Conservation (phyloP, 2,888 invertebrate genomes). For the Cloeon dipterum region DNA sequence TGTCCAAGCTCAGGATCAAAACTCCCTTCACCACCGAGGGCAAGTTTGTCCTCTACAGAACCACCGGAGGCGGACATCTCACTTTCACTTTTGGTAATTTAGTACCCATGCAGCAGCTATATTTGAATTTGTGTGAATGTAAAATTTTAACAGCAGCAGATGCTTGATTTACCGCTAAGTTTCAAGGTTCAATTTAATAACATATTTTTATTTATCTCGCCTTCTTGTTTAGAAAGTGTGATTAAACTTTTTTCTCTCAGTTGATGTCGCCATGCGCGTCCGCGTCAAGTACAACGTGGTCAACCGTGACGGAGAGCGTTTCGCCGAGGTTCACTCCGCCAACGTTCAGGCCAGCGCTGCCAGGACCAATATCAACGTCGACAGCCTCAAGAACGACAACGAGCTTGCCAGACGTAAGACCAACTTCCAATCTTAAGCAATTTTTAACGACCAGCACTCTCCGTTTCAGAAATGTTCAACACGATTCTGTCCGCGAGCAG, state of each 20-base stretch:
- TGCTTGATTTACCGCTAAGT: not conserved
- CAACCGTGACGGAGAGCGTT: not conserved
- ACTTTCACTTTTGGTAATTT: constrained; percentile 1
- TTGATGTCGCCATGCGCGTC: not conserved
- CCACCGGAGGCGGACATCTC: not conserved
- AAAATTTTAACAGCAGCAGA: not conserved
- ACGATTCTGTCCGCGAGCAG: not conserved
- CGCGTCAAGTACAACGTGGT: not conserved
- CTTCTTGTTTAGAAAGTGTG: too few species aligned
- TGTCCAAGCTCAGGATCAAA: not conserved
- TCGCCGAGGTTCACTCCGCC: not conserved
- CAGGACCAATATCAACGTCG: not conserved
- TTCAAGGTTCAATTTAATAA: not conserved
- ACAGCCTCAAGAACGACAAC: not conserved
- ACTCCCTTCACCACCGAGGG: not conserved
- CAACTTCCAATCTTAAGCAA: too few species aligned
- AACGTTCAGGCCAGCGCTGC: not conserved
- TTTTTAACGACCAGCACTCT: too few species aligned
- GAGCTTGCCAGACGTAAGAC: not conserved
- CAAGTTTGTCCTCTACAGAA: not conserved
- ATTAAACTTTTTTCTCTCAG: not conserved
- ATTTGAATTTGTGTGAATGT: too few species aligned
- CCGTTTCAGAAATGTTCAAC: not conserved
- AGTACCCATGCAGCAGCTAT: too few species aligned
- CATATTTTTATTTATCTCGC: too few species aligned